These are phyloP conservation scores for Muschampia plurimacula DNA, from an alignment of 2,888 invertebrate species.

Conservation along the genomic window DNA sequence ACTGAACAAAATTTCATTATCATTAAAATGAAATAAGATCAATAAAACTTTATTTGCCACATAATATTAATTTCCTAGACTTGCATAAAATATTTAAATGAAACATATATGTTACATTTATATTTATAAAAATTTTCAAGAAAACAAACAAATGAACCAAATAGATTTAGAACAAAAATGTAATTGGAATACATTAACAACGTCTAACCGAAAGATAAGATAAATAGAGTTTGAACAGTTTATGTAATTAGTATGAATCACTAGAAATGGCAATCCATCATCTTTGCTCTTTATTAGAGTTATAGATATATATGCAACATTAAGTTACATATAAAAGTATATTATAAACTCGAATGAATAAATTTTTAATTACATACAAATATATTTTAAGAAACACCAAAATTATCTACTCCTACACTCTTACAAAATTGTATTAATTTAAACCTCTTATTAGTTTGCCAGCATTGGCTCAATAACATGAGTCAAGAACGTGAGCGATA, in stretches of 20 bases:
- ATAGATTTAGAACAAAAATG: neutral
- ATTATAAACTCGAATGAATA: neutral
- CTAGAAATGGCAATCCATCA: neutral
- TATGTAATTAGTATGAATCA: neutral
- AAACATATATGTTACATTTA: neutral
- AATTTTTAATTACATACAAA: neutral
- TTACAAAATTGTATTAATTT: neutral
- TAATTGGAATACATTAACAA: neutral
- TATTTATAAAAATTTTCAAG: slow-evolving; percentile 5
- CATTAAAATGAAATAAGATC: too few relatives aligned
- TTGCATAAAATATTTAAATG: neutral
- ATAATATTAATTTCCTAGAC: neutral
- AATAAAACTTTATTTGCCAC: neutral
- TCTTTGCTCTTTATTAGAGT: neutral
- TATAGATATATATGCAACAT: neutral
- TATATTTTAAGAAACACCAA: slow-evolving; percentile 3
- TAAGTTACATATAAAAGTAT: neutral
- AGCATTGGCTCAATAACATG: neutral
- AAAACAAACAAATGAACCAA: neutral
- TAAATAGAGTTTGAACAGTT: neutral
- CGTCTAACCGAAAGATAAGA: neutral
- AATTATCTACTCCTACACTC: neutral
- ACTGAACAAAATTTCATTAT: too few relatives aligned
- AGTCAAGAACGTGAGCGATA: neutral
- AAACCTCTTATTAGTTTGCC: neutral